These are phyloP conservation scores for Parasteatoda lunata DNA, from an alignment of 2,888 invertebrate genomes.

Conservation along the genomic window DNA sequence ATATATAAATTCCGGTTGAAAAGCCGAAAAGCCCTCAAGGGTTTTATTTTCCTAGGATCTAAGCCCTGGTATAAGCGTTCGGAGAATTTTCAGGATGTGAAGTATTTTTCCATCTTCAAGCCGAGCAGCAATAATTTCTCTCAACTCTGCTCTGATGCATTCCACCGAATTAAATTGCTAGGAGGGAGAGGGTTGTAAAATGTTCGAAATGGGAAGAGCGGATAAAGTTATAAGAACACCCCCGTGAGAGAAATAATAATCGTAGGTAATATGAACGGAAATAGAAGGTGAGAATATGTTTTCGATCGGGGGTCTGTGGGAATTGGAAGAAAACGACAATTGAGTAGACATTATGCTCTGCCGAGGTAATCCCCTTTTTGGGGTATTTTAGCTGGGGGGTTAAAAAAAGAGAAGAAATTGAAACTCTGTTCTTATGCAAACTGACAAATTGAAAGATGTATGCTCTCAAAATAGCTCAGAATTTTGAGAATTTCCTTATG, in stretches of 20 bases:
- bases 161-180: conserved; percentile 59
- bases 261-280: neutral
- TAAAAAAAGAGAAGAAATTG: neutral
- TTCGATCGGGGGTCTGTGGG: neutral
- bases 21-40: conserved; percentile 61
- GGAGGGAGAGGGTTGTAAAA: conserved; percentile 27
- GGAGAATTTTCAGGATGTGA: conserved; percentile 22
- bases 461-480: too few relatives aligned
- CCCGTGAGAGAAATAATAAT: neutral
- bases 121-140: conserved; percentile 60
- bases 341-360: neutral
- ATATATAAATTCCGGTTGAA: conserved; percentile 68
- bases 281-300: conserved; percentile 2
- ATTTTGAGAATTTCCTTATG: too few relatives aligned
- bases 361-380: neutral
- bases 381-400: neutral
- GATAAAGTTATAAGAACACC: neutral
- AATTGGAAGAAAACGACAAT: neutral
- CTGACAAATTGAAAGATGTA: too few relatives aligned
- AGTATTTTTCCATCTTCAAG: conserved; percentile 44
- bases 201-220: conserved; percentile 3
- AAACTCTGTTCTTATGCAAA: too few relatives aligned
- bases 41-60: conserved; percentile 59
- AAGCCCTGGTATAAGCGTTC: conserved; percentile 52
- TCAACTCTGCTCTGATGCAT: conserved; percentile 47